Evolutionary conservation across 2,797 vertebrate species (phyloP).

Genomic region (Pteropus rufus): DNA sequence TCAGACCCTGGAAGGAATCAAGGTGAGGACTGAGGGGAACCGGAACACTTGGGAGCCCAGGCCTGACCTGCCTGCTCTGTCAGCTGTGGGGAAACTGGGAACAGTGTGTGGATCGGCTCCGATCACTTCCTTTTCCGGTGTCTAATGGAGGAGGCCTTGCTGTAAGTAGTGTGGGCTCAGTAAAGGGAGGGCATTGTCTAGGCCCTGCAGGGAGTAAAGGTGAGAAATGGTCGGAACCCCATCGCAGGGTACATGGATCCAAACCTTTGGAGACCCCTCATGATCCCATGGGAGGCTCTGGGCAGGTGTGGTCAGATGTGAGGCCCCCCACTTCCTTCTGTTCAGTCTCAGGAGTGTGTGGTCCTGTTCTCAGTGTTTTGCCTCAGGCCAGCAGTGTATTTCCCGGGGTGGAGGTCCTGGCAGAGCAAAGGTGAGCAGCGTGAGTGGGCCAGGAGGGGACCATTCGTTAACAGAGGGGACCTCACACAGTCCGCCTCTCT

Average conservation of each 20-base stretch:
- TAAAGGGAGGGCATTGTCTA: no score
- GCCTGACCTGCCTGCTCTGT: not conserved
- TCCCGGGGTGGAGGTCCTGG: no score
- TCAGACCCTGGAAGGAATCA: not conserved
- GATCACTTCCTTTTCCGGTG: no score
- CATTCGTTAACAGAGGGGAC: no score
- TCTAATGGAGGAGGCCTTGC: no score
- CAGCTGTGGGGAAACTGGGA: no score
- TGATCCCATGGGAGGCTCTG: not conserved
- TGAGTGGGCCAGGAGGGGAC: no score
- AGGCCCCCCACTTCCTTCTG: not conserved
- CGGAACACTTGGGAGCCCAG: not conserved
- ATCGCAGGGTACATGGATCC: not conserved
- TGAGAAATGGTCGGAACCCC: not conserved
- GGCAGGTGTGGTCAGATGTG: not conserved
- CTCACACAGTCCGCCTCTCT: no score
- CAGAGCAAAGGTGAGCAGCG: no score
- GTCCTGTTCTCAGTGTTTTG: not conserved
- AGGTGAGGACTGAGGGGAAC: not conserved
- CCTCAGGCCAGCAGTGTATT: not conserved
- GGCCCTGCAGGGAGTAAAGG: not conserved
- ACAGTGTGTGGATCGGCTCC: no score
- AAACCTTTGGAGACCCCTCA: not conserved
- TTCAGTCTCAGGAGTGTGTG: not conserved
- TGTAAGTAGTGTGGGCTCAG: not conserved